A percentile compares a stretch with the other conserved stretches of the same genome.
phyloP scores from a whole-genome alignment of 2,888 invertebrate species.

The Coenonympha arcania region DNA sequence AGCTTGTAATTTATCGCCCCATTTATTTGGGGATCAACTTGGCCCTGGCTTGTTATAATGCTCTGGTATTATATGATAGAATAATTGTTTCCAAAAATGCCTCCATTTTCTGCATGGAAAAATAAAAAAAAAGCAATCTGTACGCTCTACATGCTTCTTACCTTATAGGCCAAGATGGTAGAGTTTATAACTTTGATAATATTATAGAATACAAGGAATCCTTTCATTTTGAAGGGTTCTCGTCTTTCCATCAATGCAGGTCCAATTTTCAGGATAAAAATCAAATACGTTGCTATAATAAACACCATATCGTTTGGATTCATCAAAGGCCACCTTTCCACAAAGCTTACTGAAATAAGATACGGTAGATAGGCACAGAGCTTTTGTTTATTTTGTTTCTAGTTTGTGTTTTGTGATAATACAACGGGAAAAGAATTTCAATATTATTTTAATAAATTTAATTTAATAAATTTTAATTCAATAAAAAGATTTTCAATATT shows the following conservation, averaged over 20 bases:
- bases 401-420: too few relatives aligned
- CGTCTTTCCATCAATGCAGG: slow-evolving; percentile 78
- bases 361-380: slow-evolving; percentile 1
- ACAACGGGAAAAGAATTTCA: not conserved
- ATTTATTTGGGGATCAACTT: not conserved
- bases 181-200: slow-evolving; percentile 76
- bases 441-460: too few relatives aligned
- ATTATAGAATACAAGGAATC: slow-evolving; percentile 77
- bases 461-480: too few relatives aligned
- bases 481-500: too few relatives aligned
- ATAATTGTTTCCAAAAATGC: too few relatives aligned
- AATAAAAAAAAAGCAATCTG: too few relatives aligned
- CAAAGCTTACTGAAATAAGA: slow-evolving; percentile 73
- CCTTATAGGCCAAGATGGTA: slow-evolving; percentile 67
- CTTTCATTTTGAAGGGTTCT: slow-evolving; percentile 74
- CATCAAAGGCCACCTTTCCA: slow-evolving; percentile 79
- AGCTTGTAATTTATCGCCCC: slow-evolving; percentile 1
- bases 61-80: not conserved
- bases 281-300: slow-evolving; percentile 74
- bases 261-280: slow-evolving; percentile 78
- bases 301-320: slow-evolving; percentile 74
- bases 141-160: too few relatives aligned
- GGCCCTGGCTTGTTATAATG: not conserved
- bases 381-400: too few relatives aligned
- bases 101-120: too few relatives aligned